phyloP scores from a whole-genome alignment of 2,113 vertebrate species.

The Muscicapa adusta region DNA sequence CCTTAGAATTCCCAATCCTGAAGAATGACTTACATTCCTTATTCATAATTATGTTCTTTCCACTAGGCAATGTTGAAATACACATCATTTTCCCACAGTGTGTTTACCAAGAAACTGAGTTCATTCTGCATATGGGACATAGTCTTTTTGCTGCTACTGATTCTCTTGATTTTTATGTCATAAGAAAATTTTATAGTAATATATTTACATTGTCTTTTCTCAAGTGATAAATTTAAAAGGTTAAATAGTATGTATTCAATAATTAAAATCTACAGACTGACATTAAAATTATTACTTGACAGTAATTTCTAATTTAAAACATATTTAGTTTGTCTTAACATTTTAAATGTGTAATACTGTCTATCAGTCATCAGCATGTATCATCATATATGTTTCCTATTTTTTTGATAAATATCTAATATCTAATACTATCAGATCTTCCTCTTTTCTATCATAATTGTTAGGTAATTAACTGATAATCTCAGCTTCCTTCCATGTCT shows the following conservation, averaged over 20 bases:
- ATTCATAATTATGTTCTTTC: background rate
- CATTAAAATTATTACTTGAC: background rate
- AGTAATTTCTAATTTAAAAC: background rate
- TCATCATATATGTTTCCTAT: background rate
- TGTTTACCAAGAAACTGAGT: background rate
- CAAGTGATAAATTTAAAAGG: background rate
- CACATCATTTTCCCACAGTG: background rate
- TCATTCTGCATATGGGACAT: background rate
- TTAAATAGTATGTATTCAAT: background rate
- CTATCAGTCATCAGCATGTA: background rate
- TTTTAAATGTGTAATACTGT: background rate
- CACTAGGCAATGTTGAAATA: background rate
- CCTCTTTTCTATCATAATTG: background rate
- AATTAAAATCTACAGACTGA: background rate
- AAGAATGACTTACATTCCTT: constrained; percentile 23
- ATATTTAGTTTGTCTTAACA: background rate
- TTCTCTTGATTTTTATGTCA: background rate
- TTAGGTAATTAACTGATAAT: constrained; percentile 29
- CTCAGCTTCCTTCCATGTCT: background rate
- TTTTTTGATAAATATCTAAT: background rate
- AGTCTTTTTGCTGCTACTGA: background rate
- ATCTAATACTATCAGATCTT: background rate
- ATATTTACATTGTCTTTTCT: background rate
- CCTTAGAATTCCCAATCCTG: constrained; percentile 37
- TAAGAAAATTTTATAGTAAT: background rate